Evolutionary conservation across 2,888 invertebrate species (phyloP), one percentile per base, ranked within the genome.

Genomic region (Mesoligia furuncula): DNA sequence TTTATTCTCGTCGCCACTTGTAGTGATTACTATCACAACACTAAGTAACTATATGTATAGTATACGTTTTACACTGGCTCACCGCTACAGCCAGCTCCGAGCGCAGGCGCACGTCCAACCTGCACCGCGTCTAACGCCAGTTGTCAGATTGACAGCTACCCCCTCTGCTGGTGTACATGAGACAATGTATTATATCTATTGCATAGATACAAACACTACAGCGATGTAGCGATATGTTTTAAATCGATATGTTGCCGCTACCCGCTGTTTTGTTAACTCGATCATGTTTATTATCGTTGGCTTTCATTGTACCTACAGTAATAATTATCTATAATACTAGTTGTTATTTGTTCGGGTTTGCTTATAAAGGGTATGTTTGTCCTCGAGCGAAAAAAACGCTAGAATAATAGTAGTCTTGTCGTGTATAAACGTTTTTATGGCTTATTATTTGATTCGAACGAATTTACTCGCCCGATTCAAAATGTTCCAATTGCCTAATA

Each of bases 211-310:
- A n/a, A n/a, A n/a, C n/a, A n/a, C n/a, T n/a, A n/a, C n/a, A n/a
- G n/a, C n/a, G n/a, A 87, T 88, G 67, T 59, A 36, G 64, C 81
- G 87, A 87, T 90, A 87, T 62, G 57, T 78, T 81, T 75, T 64
- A 69, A 77, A 85, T 82, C 84, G 81, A 85, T 81, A 85, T 36
- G 45, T 83, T n/a, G 42, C n/a, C 51, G 77, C 73, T 77, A 68
- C 79, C 77, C 74, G 71, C 74, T 72, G 61, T 68, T 72, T 85
- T 54, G 59, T 65, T 62, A 72, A 87, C 77, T 75, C 62, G 65
- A 72, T 75, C 72, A 75, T 39, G 48, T 77, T 68, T 17, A 69
- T 39, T 65, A 78, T 79, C 36, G 67, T 39, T n/a, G n/a, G 20
- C 15, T 79, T 83, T 83, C 17, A 79, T 62, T 54, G 27, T 39